phyloP scores from a whole-genome alignment of 2,113 vertebrate species.

The Athene cunicularia region DNA sequence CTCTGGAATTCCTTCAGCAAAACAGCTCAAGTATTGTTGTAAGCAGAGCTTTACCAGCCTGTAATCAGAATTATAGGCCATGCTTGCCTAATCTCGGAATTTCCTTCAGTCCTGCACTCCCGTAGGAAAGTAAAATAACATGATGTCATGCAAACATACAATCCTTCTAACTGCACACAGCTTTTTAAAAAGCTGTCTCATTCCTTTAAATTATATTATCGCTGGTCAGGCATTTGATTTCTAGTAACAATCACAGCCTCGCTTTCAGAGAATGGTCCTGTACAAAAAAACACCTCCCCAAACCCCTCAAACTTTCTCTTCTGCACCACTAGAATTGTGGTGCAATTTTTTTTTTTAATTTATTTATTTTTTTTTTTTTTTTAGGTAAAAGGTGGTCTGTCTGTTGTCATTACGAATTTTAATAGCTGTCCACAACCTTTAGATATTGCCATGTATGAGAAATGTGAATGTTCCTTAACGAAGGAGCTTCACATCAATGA shows the following conservation, averaged over 20 bases:
- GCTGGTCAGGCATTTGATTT: neutral
- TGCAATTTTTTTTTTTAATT: too few relatives aligned
- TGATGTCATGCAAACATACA: neutral
- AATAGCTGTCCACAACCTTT: rapidly evolving
- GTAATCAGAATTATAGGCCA: rapidly evolving
- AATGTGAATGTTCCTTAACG: neutral
- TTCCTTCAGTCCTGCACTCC: neutral
- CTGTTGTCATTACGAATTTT: neutral
- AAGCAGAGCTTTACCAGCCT: neutral
- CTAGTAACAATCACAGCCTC: neutral
- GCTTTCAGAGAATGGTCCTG: neutral
- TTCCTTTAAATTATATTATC: neutral
- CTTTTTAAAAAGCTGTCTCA: neutral
- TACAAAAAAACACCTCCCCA: too few relatives aligned
- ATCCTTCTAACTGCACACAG: neutral
- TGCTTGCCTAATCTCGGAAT: rapidly evolving
- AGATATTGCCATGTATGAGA: neutral
- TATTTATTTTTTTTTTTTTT: neutral
- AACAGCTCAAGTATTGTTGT: rapidly evolving
- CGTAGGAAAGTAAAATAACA: neutral
- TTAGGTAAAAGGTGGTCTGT: neutral
- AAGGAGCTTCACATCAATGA: neutral
- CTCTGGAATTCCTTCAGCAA: neutral
- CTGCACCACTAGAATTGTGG: rapidly evolving
- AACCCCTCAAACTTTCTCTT: too few relatives aligned